A percentile compares a stretch with the other conserved stretches of the same genome.
phyloP scores from a whole-genome alignment of 2,888 invertebrate species.

The Noctua janthe region DNA sequence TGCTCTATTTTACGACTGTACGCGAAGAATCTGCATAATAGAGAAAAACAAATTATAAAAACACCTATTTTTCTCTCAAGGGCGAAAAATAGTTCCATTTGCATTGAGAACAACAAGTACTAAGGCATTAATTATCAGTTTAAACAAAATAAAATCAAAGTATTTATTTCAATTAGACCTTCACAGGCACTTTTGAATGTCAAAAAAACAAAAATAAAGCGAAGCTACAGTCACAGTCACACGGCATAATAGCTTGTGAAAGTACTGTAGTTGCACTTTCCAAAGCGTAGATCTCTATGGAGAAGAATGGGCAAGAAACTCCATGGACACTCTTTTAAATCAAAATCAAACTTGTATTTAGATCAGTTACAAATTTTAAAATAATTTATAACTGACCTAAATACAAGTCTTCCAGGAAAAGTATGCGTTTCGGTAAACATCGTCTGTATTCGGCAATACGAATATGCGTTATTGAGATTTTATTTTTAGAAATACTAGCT shows the following conservation, averaged over 20 bases:
- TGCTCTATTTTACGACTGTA: conserved; percentile 23
- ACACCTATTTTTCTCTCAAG: conserved; percentile 9
- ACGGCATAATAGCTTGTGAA: too few species aligned
- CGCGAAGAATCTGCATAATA: conserved; percentile 28
- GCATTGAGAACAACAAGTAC: neutral
- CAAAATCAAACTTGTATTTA: too few species aligned
- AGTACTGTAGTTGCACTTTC: too few species aligned
- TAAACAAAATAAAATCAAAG: too few species aligned
- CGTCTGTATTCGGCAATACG: neutral
- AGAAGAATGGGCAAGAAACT: too few species aligned
- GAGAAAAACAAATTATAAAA: conserved; percentile 25
- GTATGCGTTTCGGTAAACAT: neutral
- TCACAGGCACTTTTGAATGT: too few species aligned
- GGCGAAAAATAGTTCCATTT: neutral
- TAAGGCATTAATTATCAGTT: neutral
- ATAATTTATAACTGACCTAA: neutral
- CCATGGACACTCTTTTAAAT: too few species aligned
- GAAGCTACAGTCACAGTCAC: too few species aligned
- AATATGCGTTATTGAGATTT: neutral
- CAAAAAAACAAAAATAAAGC: too few species aligned
- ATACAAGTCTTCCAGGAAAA: neutral
- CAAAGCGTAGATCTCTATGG: too few species aligned
- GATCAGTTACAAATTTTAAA: too few species aligned
- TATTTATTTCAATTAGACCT: too few species aligned
- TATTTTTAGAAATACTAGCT: neutral